Evolutionary conservation across 2,113 vertebrate species (phyloP), one percentile per base, ranked within the genome.

Genomic region (Syrmaticus mikado): DNA sequence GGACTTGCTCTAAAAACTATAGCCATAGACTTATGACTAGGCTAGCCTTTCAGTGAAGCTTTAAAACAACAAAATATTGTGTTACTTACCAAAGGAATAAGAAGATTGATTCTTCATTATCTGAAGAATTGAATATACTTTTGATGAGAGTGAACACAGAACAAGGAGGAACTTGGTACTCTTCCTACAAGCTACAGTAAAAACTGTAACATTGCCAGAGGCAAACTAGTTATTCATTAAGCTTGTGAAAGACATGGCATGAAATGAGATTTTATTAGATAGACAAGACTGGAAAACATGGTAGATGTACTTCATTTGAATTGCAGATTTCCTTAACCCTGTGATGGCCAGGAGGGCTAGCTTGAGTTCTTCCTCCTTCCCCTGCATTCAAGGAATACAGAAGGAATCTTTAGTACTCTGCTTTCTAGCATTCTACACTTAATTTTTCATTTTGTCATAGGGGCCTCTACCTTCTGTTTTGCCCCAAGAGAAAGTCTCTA

Each of bases 181-280:
- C 32, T 50, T 72, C 62, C 66, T 90, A 48, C 53, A 61, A 76
- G 64, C 71, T 74, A 41, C 32, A 72, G 34, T 85, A 90, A 91
- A 87, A 85, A 13, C 8, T 6, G 48, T 43, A 57, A 27, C 60
- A 25, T 95, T 95, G 84, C 85, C 60, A 60, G 76, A 72, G 94
- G 91, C 87, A 95, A 95, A 79, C 52, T 85, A 73, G 96, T 97
- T 97, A 96, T 55, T 97, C 80, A 96, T 96, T 95, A 97, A 97
- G 34, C 90, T 84, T 88, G 82, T 93, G 85, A 82, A 86, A 91
- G 32, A 52, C 82, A 58, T 78, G 40, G 66, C 78, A 90, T 76
- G 70, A 88, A 95, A 83, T 68, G 61, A 94, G 91, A 83, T 87
- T 83, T 55, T 95, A 74, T 95, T 92, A 43, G 85, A 78, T 55